Evolutionary conservation across 1,140 invertebrate genomes (phyloP).

Genomic region (Thrips palmi): DNA sequence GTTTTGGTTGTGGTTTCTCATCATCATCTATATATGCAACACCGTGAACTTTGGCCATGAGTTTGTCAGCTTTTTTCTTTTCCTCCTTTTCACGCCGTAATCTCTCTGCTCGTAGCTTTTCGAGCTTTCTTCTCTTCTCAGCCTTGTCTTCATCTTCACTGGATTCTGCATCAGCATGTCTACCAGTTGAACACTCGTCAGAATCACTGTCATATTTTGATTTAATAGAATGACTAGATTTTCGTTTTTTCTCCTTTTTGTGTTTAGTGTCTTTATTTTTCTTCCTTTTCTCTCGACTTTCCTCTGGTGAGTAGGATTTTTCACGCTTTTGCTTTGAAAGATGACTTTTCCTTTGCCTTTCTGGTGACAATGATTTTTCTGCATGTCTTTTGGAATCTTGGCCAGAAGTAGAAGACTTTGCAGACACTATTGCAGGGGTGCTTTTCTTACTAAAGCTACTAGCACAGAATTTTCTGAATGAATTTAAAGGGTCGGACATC

Average conservation of each 20-base stretch:
- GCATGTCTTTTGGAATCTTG: slow-evolving; percentile 17
- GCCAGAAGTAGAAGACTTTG: slow-evolving; percentile 40
- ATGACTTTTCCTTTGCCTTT: slow-evolving; percentile 17
- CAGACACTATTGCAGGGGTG: slow-evolving; percentile 50
- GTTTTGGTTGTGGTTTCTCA: slow-evolving; percentile 17
- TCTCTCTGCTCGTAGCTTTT: slow-evolving; percentile 58
- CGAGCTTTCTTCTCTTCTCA: slow-evolving; percentile 32
- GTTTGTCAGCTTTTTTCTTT: slow-evolving; percentile 40
- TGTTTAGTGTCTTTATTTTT: slow-evolving; percentile 24
- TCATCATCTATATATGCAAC: slow-evolving; percentile 19
- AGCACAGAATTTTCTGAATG: slow-evolving; percentile 1
- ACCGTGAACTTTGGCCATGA: slow-evolving; percentile 46
- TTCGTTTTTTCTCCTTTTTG: slow-evolving; percentile 18
- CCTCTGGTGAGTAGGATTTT: slow-evolving; percentile 19
- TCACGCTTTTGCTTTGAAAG: slow-evolving; percentile 19
- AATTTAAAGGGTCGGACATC: slow-evolving; percentile 48
- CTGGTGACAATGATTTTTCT: slow-evolving; percentile 8
- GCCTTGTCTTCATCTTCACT: slow-evolving; percentile 14
- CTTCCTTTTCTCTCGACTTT: slow-evolving; percentile 23
- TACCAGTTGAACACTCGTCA: slow-evolving; percentile 7
- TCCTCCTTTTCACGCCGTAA: slow-evolving; percentile 62
- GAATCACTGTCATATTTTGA: neutral
- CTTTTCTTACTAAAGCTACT: slow-evolving; percentile 38
- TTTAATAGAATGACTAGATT: slow-evolving; percentile 14
- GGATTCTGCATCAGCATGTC: slow-evolving; percentile 17